Conservation (phyloP, 1,140 invertebrate species). For the Hylaeus anthracinus region DNA sequence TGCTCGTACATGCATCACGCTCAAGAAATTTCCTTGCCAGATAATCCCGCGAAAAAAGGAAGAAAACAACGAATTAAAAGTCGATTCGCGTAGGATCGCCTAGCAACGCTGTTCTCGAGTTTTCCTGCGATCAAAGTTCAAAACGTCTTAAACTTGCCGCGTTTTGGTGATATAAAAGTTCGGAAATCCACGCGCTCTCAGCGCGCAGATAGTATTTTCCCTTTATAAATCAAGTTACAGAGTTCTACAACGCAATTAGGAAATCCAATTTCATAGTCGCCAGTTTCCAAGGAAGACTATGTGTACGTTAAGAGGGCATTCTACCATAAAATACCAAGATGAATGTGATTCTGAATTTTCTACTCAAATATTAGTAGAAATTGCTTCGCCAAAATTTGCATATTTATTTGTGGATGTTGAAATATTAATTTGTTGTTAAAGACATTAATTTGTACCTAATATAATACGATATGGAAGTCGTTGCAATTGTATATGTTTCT, state of each 20-base stretch:
- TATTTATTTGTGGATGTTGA: no score
- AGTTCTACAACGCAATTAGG: neutral
- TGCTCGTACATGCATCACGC: neutral
- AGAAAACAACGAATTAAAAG: conserved; percentile 13
- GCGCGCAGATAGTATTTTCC: conserved; percentile 1
- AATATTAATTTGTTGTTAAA: no score
- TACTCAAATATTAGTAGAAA: no score
- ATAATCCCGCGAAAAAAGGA: neutral
- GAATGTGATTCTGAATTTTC: no score
- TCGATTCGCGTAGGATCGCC: conserved; percentile 1
- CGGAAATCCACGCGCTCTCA: neutral
- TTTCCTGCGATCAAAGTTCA: conserved; percentile 21
- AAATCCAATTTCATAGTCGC: conserved; percentile 5
- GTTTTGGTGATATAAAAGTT: conserved; percentile 10
- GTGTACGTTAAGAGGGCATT: neutral
- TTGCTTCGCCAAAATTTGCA: no score
- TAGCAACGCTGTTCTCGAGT: neutral
- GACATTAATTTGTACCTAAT: no score
- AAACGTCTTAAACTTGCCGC: conserved; percentile 3
- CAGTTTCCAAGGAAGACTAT: neutral
- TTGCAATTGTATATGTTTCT: no score
- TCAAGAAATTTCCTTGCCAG: conserved; percentile 1
- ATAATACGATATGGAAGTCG: no score
- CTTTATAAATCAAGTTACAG: conserved; percentile 1
- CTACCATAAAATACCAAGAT: no score